These are phyloP conservation scores for Unio pictorum DNA, from an alignment of 2,888 invertebrate species.

Conservation along the genomic window DNA sequence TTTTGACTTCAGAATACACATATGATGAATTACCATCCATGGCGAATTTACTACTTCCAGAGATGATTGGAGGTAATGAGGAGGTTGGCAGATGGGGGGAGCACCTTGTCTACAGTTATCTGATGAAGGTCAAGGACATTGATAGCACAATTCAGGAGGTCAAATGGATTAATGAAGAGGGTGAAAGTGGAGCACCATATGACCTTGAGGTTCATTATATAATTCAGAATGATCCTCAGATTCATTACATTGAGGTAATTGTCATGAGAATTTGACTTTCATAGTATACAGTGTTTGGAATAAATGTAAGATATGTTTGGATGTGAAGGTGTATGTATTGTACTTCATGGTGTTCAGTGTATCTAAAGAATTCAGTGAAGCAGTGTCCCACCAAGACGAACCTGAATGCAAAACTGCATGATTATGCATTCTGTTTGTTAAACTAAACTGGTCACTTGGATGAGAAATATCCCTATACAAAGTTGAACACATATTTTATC, in stretches of 20 bases:
- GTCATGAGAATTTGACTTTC: too few relatives aligned
- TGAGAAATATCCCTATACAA: too few relatives aligned
- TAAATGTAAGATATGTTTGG: too few relatives aligned
- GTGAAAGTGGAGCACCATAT: slow-evolving; percentile 59
- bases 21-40: slow-evolving; percentile 54
- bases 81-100: slow-evolving; percentile 66
- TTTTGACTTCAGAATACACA: slow-evolving; percentile 48
- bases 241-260: slow-evolving; percentile 31
- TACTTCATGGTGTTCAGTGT: too few relatives aligned
- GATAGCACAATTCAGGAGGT: slow-evolving; percentile 44
- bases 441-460: too few relatives aligned
- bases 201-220: slow-evolving; percentile 58
- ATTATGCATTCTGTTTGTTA: too few relatives aligned
- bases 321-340: too few relatives aligned
- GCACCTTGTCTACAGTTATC: slow-evolving; percentile 57
- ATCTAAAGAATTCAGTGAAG: too few relatives aligned
- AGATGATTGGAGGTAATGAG: slow-evolving; percentile 16
- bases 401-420: too few relatives aligned
- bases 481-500: too few relatives aligned
- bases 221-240: slow-evolving; percentile 23
- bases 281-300: too few relatives aligned
- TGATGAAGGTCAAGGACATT: slow-evolving; percentile 42
- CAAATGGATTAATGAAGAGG: slow-evolving; percentile 54
- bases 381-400: too few relatives aligned
- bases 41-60: slow-evolving; percentile 30